Base-by-base conservation (phyloP, 2,888 invertebrate genomes). In the Ochropleura leucogaster region DNA sequence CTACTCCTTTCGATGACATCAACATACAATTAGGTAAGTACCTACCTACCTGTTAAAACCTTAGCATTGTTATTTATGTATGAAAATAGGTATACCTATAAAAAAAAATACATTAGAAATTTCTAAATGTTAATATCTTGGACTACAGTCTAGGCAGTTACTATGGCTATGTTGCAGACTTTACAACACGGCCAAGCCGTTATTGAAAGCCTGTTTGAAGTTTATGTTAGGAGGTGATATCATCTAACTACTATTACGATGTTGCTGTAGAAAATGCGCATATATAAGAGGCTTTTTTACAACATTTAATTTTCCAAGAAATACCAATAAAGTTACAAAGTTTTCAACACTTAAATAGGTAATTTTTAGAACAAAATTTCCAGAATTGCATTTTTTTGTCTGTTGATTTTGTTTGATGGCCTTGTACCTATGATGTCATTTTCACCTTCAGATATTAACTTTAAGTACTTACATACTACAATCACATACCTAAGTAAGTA, bases 181-280 rank as follows among this genome's bases (percentile, higher is more conserved):
- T 75, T 53, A 69, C 71, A 72, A 72, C 72, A 76, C 47, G 63
- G 49, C 47, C 53, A 84, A 71, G 78, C 47, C 65, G 72, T 77
- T 77, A 70, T 74, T 84, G 60, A 81, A 80, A 85, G 79, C 85
- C 79, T 70, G 86, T 87, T 85, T 82, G 44, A 75, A 76, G 68
- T 71, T 60, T 85, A 80, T 77, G 82, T 73, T 79, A 67, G 30
- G 73, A 77, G 80, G 75, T 86, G 87, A 86, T 82, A 82, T 86
- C 86, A 87, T 66, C 81, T 55, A 63, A 18, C 40, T 68, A 65
- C 68, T 55, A 77, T 62, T 76, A 72, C 67, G 51, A 64, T 40
- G 69, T 69, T 71, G 68, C 16, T 71, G 72, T 84, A 74, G 67
- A 65, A 82, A 80, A 83, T 68, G 51, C 55, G 59, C 64, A 78